Conservation (phyloP, 2,888 invertebrate genomes). For the Eupeodes latifasciatus region DNA sequence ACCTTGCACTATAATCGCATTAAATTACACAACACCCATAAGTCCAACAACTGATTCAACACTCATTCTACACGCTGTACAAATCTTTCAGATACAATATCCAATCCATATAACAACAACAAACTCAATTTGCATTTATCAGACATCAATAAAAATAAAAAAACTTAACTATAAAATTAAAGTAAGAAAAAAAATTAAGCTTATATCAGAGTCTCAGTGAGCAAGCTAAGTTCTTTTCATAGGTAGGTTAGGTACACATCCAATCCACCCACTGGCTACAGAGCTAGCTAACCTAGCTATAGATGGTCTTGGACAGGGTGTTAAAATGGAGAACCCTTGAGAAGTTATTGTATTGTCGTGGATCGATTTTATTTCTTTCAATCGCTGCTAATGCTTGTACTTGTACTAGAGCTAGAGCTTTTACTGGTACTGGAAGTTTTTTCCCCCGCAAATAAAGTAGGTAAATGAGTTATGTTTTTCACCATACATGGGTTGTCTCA, state of each 20-base stretch:
- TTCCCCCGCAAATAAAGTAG: slow-evolving; percentile 33
- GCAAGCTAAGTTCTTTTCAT: slow-evolving; percentile 30
- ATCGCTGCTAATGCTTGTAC: neutral
- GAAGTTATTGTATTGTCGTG: slow-evolving; percentile 53
- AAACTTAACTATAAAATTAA: neutral
- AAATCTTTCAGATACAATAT: slow-evolving; percentile 43
- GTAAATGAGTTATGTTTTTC: slow-evolving; percentile 53
- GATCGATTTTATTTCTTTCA: slow-evolving; percentile 50
- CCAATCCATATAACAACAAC: slow-evolving; percentile 3
- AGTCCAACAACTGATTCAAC: slow-evolving; percentile 36
- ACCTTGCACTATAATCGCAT: slow-evolving; percentile 68
- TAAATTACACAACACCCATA: slow-evolving; percentile 62
- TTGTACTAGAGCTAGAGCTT: neutral
- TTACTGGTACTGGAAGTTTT: no score
- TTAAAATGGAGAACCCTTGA: slow-evolving; percentile 51
- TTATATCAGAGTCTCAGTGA: slow-evolving; percentile 19
- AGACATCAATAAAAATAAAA: slow-evolving; percentile 28
- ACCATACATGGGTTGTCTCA: slow-evolving; percentile 43
- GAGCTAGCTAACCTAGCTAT: neutral
- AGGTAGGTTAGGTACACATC: neutral
- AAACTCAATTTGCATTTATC: slow-evolving; percentile 58
- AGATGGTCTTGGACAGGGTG: neutral
- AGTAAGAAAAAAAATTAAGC: slow-evolving; percentile 21
- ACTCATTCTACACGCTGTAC: slow-evolving; percentile 33
- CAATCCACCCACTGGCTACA: slow-evolving; percentile 38